Percentiles rank a stretch among this genome's conserved stretches.
phyloP scores from a whole-genome alignment of 2,888 invertebrate genomes.

The Microctonus hyperodae region DNA sequence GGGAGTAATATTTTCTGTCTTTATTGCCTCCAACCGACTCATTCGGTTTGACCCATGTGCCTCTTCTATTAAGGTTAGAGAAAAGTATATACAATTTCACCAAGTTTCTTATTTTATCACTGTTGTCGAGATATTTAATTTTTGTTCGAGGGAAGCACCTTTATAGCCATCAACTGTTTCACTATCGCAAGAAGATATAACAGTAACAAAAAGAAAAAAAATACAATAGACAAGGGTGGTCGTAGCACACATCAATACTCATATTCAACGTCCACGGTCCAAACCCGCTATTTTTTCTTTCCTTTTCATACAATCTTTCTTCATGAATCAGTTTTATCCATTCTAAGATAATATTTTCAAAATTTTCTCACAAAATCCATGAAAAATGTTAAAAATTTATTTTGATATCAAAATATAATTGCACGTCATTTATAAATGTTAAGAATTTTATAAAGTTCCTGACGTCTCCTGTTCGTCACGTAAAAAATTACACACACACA shows the following conservation, averaged over 20 bases:
- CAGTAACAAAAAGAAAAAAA: neutral
- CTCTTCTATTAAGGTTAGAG: slow-evolving; percentile 33
- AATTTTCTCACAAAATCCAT: too few relatives aligned
- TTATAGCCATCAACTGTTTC: slow-evolving; percentile 45
- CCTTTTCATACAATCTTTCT: neutral
- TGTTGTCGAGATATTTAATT: slow-evolving; percentile 56
- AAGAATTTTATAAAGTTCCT: neutral
- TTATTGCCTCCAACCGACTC: slow-evolving; percentile 43
- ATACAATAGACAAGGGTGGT: neutral
- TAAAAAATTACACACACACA: too few relatives aligned
- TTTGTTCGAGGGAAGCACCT: slow-evolving; percentile 49
- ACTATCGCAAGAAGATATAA: neutral
- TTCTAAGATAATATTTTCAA: neutral
- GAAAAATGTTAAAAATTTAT: neutral
- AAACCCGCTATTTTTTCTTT: neutral
- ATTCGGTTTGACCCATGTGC: slow-evolving; percentile 27
- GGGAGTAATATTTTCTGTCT: slow-evolving; percentile 44
- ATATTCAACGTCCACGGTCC: neutral
- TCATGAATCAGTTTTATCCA: neutral
- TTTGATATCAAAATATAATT: neutral
- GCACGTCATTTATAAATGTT: neutral
- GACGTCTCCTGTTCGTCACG: too few relatives aligned
- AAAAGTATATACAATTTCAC: slow-evolving; percentile 41
- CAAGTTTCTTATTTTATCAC: slow-evolving; percentile 54
- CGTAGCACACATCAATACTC: neutral